Evolutionary conservation across 1,140 invertebrate genomes (phyloP).

Genomic region (Drosophila miranda): DNA sequence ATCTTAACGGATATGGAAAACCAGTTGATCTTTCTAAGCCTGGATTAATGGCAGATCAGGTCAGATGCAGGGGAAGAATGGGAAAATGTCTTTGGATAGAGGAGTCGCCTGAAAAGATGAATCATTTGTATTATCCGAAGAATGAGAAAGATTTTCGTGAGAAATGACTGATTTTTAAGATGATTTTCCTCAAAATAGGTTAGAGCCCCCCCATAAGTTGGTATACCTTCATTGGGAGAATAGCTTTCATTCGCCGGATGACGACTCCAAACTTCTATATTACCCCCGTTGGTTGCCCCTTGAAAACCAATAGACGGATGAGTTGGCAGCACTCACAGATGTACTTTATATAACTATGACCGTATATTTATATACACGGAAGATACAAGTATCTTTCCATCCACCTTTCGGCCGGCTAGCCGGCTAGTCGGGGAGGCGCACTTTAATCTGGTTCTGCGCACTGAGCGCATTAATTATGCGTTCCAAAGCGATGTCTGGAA

Average conservation of each 20-base stretch:
- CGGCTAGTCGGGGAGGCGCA: constrained; percentile 25
- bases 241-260: constrained; percentile 35
- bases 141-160: no score
- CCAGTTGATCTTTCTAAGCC: constrained; percentile 5
- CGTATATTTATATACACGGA: background rate
- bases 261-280: constrained; percentile 19
- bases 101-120: no score
- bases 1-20: constrained; percentile 45
- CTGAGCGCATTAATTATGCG: constrained; percentile 80
- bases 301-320: constrained; percentile 27
- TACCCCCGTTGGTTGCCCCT: constrained; percentile 4
- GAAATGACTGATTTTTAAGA: no score
- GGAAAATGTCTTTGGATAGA: no score
- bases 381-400: constrained; percentile 2
- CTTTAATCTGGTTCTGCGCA: constrained; percentile 78
- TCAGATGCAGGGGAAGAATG: no score
- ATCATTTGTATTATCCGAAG: no score
- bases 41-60: constrained; percentile 23
- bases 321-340: constrained; percentile 16
- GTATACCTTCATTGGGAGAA: constrained; percentile 20
- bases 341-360: constrained; percentile 15
- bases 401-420: background rate
- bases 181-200: no score
- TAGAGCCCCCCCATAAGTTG: no score
- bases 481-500: constrained; percentile 64